Evolutionary conservation across 2,113 vertebrate species (phyloP).

Genomic region (Eptatretus burgeri): DNA sequence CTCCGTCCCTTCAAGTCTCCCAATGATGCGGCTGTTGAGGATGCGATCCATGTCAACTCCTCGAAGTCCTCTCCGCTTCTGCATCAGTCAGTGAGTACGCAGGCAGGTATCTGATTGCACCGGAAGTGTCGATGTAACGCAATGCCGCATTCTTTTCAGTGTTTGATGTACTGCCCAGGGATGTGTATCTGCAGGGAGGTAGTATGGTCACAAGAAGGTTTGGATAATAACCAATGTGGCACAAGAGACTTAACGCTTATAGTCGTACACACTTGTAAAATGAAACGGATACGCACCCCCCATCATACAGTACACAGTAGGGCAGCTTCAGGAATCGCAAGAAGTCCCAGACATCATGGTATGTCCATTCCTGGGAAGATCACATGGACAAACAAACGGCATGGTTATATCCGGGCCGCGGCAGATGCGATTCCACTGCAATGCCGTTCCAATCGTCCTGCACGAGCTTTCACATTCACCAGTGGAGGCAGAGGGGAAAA

Average conservation of each 20-base stretch:
- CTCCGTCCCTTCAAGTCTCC: no score
- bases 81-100: constrained; percentile 54
- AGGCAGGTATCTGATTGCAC: constrained; percentile 27
- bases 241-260: no score
- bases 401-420: no score
- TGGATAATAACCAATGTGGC: no score
- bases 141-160: constrained; percentile 35
- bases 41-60: constrained; percentile 18
- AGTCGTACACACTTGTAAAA: no score
- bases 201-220: no score
- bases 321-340: constrained; percentile 49
- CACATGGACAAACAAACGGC: no score
- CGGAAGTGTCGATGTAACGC: constrained; percentile 20
- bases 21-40: no score
- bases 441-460: no score
- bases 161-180: constrained; percentile 56
- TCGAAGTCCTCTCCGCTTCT: constrained; percentile 47
- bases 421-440: no score
- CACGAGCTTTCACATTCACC: no score
- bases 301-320: constrained; percentile 85
- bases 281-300: constrained; percentile 28
- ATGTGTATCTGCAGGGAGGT: constrained; percentile 39
- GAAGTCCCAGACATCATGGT: constrained; percentile 77
- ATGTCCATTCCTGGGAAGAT: constrained; percentile 49
- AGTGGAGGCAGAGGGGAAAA: no score